Evolutionary conservation across 2,888 invertebrate species (phyloP).

Genomic region (Lathronympha strigana): DNA sequence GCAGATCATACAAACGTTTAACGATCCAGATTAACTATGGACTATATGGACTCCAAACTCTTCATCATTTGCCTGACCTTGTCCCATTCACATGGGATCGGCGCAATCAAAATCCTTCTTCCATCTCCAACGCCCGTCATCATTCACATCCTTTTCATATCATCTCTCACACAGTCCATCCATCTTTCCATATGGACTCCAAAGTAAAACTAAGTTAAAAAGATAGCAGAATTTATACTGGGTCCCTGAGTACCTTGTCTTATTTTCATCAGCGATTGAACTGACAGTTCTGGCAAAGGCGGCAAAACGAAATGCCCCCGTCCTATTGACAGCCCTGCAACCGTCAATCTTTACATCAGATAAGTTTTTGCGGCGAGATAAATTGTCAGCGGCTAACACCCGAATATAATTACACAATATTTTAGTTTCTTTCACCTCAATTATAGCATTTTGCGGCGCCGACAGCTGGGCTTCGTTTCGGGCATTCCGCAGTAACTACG

Average conservation of each 20-base stretch:
- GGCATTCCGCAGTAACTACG: slow-evolving; percentile 69
- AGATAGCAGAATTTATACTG: background rate
- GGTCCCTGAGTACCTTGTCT: background rate
- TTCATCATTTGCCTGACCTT: too few species aligned
- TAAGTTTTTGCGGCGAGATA: slow-evolving; percentile 59
- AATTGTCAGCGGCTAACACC: slow-evolving; percentile 59
- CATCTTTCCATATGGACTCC: too few species aligned
- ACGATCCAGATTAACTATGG: too few species aligned
- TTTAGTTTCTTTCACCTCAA: slow-evolving; percentile 73
- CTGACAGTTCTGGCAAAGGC: background rate
- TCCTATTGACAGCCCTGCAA: slow-evolving; percentile 48
- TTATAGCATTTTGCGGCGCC: slow-evolving; percentile 70
- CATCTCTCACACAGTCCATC: too few species aligned
- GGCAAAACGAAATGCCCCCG: slow-evolving; percentile 1
- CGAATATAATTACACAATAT: slow-evolving; percentile 76
- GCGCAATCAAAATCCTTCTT: too few species aligned
- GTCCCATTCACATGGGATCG: too few species aligned
- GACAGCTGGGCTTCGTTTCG: slow-evolving; percentile 63
- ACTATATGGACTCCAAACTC: too few species aligned
- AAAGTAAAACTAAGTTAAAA: background rate
- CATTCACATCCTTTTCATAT: too few species aligned
- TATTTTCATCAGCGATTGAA: background rate
- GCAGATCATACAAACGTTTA: too few species aligned
- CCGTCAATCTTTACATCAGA: slow-evolving; percentile 62
- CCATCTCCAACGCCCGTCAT: too few species aligned